Conservation (phyloP, 2,113 vertebrate species). For the Bubo scandiacus region DNA sequence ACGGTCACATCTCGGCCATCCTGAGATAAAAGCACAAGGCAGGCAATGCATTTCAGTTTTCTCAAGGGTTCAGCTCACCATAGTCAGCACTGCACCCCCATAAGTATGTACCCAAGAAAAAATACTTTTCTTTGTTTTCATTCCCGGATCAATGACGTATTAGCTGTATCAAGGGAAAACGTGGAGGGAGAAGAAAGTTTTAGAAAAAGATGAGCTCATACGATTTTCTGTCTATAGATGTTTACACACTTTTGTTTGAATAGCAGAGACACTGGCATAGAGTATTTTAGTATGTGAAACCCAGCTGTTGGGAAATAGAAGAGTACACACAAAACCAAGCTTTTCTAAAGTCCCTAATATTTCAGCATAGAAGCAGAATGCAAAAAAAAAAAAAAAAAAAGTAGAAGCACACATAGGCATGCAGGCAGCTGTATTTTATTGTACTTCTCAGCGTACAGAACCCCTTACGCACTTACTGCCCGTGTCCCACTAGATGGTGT, state of each 20-base stretch:
- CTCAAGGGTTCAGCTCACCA: neutral
- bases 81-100: neutral
- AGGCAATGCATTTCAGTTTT: fast-evolving
- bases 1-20: neutral
- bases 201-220: neutral
- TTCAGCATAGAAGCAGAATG: neutral
- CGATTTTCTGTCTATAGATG: neutral
- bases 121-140: neutral
- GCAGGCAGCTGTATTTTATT: neutral
- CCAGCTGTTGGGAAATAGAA: neutral
- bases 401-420: neutral
- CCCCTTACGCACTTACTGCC: neutral
- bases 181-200: neutral
- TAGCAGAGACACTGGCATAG: fast-evolving
- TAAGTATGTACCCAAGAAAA: neutral
- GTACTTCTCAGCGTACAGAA: fast-evolving
- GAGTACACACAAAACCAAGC: neutral
- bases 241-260: neutral
- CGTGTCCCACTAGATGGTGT: slow-evolving; percentile 42
- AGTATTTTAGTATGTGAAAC: neutral
- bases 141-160: neutral
- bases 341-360: neutral
- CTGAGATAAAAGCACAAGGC: neutral
- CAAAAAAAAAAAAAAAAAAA: neutral
- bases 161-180: neutral